Conservation (phyloP, 2,797 vertebrate genomes). For the Glyptemys insculpta region DNA sequence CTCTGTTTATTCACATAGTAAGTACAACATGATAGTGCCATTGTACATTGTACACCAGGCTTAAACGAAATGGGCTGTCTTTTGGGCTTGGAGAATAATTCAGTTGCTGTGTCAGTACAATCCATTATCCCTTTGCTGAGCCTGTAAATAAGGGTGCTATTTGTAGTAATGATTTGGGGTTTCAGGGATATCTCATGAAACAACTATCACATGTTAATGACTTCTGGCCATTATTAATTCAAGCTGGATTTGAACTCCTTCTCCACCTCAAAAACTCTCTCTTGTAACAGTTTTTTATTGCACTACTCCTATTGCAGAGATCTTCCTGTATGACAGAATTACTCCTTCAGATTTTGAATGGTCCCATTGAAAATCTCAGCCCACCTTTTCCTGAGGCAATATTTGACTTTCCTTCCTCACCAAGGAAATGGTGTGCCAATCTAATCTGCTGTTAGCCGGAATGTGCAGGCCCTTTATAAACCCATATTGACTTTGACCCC, state of each 20-base stretch:
- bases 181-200: background rate
- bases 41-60: background rate
- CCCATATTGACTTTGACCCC: background rate
- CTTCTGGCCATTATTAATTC: background rate
- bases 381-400: background rate
- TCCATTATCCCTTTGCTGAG: background rate
- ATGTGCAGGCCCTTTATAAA: rapidly evolving
- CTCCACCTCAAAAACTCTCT: background rate
- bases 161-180: rapidly evolving
- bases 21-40: background rate
- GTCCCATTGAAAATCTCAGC: background rate
- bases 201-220: background rate
- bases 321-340: background rate
- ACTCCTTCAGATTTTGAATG: background rate
- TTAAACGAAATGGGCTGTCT: background rate
- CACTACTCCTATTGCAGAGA: background rate
- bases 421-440: background rate
- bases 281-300: background rate
- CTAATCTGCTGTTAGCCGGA: background rate
- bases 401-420: background rate
- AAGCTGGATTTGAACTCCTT: background rate
- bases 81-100: background rate
- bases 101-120: background rate
- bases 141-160: background rate
- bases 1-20: background rate